Conservation (phyloP, 2,113 vertebrate genomes). For the Chaetura pelagica region DNA sequence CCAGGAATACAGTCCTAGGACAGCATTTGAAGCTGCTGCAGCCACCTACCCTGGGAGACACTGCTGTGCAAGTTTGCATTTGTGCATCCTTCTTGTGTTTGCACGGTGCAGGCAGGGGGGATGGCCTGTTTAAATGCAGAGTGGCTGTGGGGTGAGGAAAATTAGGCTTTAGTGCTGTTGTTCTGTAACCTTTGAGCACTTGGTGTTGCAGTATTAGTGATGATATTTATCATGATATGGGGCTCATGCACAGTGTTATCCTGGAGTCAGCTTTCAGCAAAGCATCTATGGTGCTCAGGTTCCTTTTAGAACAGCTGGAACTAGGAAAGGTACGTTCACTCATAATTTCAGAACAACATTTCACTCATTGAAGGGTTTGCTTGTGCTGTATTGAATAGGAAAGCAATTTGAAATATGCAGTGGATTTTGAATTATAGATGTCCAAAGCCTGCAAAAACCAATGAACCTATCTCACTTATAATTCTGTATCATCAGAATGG, state of each 20-base stretch:
- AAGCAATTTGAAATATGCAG: neutral
- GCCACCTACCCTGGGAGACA: neutral
- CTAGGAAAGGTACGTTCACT: neutral
- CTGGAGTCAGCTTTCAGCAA: neutral
- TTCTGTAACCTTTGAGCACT: neutral
- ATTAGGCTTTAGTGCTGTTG: neutral
- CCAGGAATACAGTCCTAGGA: neutral
- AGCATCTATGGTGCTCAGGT: neutral
- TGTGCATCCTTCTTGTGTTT: neutral
- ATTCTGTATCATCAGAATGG: neutral
- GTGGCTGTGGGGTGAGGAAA: rapidly evolving
- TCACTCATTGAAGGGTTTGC: neutral
- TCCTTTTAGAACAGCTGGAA: neutral
- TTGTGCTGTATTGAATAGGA: neutral
- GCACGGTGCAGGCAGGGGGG: neutral
- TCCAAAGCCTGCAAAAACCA: neutral
- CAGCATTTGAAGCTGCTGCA: neutral
- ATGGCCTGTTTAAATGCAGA: neutral
- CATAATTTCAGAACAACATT: neutral
- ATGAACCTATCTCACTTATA: neutral
- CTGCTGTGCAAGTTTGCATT: rapidly evolving
- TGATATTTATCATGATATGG: neutral
- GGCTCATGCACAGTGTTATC: neutral
- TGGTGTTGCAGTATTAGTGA: neutral
- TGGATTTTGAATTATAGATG: neutral